A percentile compares a stretch with the other conserved stretches of the same genome.
phyloP scores from a whole-genome alignment of 2,113 vertebrate genomes.

The Catharus fuscescens region DNA sequence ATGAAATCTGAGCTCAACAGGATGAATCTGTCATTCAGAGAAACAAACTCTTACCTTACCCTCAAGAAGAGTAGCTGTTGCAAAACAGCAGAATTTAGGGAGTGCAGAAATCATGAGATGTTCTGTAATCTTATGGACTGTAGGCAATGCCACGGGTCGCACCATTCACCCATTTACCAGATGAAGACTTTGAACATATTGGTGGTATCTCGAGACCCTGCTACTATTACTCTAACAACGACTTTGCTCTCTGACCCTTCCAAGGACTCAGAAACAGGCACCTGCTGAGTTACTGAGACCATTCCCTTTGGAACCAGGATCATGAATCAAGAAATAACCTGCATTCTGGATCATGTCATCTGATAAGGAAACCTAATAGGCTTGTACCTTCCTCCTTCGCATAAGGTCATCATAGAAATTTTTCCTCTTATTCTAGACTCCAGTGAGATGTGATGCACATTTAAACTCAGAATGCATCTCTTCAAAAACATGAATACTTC shows the following conservation, averaged over 20 bases:
- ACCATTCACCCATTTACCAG: neutral
- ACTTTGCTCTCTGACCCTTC: neutral
- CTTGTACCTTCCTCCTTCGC: neutral
- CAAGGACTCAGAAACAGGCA: neutral
- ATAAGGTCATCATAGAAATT: neutral
- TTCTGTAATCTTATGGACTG: neutral
- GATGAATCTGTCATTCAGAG: neutral
- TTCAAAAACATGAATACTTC: neutral
- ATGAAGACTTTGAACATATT: neutral
- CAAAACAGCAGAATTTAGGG: neutral
- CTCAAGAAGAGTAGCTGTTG: neutral
- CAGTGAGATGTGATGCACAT: neutral
- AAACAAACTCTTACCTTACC: neutral
- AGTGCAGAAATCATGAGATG: neutral
- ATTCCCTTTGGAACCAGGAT: neutral
- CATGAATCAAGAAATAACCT: neutral
- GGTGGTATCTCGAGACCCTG: neutral
- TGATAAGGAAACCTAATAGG: neutral
- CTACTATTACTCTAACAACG: neutral
- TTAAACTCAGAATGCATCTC: neutral
- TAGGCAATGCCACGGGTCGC: neutral
- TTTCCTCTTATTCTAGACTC: neutral
- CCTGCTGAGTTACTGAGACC: neutral
- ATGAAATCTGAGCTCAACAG: neutral
- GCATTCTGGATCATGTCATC: neutral